Conservation (phyloP, 2,113 vertebrate species). For the Melospiza georgiana region DNA sequence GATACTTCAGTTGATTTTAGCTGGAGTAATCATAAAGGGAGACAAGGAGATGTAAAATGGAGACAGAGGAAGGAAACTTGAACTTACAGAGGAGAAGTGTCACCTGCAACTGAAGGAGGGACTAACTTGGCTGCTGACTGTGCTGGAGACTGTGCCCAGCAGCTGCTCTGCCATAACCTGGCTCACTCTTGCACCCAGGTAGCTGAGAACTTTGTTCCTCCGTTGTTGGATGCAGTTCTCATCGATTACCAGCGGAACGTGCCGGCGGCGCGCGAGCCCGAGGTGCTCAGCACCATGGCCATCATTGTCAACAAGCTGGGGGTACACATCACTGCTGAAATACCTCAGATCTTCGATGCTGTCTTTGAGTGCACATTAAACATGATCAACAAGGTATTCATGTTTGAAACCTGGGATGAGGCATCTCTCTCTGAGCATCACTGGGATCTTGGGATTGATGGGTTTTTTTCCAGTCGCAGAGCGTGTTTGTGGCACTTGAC, state of each 20-base stretch:
- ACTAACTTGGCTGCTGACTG: neutral
- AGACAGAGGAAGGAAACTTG: neutral
- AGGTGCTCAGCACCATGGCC: constrained; percentile 99
- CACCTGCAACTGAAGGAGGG: neutral
- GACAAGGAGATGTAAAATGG: neutral
- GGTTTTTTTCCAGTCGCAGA: neutral
- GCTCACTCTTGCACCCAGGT: constrained; percentile 78
- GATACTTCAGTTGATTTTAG: neutral
- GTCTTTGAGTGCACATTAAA: constrained; percentile 99
- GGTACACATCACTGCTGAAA: constrained; percentile 96
- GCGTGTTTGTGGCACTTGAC: neutral
- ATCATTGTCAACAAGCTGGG: constrained; percentile 98
- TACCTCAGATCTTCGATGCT: constrained; percentile 99
- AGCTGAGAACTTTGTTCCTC: constrained; percentile 98
- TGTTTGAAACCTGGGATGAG: neutral
- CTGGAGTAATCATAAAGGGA: neutral
- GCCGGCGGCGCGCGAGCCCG: constrained; percentile 94
- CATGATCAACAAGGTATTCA: constrained; percentile 97
- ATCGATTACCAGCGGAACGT: constrained; percentile 99
- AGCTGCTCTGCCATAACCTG: neutral
- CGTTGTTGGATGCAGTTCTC: constrained; percentile 95
- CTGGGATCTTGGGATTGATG: neutral
- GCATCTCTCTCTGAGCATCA: neutral
- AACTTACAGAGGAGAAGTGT: neutral
- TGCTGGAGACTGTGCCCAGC: neutral